phyloP scores from a whole-genome alignment of 2,113 vertebrate genomes.

The Heterochromis multidens region DNA sequence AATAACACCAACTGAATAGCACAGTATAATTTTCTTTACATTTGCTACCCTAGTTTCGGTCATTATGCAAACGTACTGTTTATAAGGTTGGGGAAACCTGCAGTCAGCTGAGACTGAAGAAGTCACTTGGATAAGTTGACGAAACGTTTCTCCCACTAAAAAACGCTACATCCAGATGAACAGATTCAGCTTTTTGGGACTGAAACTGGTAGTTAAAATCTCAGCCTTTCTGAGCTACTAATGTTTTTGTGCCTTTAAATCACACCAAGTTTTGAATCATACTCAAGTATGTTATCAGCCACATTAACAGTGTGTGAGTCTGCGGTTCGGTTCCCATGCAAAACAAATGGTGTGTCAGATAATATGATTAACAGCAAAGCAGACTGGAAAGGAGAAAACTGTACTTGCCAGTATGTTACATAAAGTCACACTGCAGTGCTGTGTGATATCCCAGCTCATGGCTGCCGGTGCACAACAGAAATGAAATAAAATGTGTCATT shows the following conservation, averaged over 20 bases:
- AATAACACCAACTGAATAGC: neutral
- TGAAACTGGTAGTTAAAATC: neutral
- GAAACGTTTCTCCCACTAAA: too few relatives aligned
- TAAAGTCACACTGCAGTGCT: neutral
- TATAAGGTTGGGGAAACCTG: too few relatives aligned
- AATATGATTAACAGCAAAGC: neutral
- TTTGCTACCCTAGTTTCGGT: neutral
- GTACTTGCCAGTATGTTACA: neutral
- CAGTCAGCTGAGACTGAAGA: too few relatives aligned
- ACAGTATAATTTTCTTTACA: neutral
- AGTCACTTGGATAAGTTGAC: too few relatives aligned
- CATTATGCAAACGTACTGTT: too few relatives aligned
- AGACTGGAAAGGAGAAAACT: neutral
- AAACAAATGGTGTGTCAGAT: neutral
- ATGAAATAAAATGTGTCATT: slow-evolving; percentile 23
- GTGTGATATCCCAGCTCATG: slow-evolving; percentile 1
- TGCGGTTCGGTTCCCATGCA: neutral
- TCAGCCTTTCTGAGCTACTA: neutral
- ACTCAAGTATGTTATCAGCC: neutral
- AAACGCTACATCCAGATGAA: too few relatives aligned
- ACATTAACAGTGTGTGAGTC: neutral
- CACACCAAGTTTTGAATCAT: neutral
- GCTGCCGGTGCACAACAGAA: neutral
- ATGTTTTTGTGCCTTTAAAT: neutral
- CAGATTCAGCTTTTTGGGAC: too few relatives aligned